Base-by-base conservation (phyloP, 1,140 invertebrate genomes). In the Drosophila sturtevanti region DNA sequence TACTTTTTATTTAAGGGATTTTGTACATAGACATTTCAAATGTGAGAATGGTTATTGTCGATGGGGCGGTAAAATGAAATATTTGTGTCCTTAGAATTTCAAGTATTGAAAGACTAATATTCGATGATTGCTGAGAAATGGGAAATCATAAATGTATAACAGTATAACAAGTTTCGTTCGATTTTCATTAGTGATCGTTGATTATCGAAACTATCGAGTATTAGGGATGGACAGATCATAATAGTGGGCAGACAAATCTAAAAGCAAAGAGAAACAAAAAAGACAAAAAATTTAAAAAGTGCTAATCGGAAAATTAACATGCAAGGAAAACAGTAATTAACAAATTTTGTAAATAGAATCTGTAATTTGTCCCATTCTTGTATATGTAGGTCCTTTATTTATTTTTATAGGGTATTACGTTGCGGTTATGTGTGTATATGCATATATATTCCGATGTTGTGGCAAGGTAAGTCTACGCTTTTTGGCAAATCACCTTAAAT, bases 401-500 rank as follows among this genome's bases (percentile, higher is more conserved):
- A 31, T 31, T 31, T 74, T 54, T 35, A 67, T 60, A 48, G 24
- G 38, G 37, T 67, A 66, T 35, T 18, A 22, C 41, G 9, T 34
- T 24, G 24, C 21, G 7, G 9, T 48, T 27, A 16, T 44, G 6
- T 6, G 4, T 6, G 1, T 27, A 44, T 22, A 12, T 52, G 24
- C 11, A 24, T 22, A 12, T 54, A 24, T 24, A 54, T 55, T 22
- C 22, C 24, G 12, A 22, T 54, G 7, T 21, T 22, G 2, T 35
- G 21, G 10, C 14, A 16, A 24, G 34, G 18, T 56, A 54, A 59
- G 21, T 34, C 37, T 41, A 21, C 37, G 34, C 58, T 76, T 76
- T 75, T 58, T 76, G 72, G 62, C 72, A 65, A 76, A 76, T 76
- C 72, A 76, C 72, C 72, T 68, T 62, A 76, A 75, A 76, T 76